phyloP scores from a whole-genome alignment of 2,888 invertebrate species.

The Cylloceria caligata region DNA sequence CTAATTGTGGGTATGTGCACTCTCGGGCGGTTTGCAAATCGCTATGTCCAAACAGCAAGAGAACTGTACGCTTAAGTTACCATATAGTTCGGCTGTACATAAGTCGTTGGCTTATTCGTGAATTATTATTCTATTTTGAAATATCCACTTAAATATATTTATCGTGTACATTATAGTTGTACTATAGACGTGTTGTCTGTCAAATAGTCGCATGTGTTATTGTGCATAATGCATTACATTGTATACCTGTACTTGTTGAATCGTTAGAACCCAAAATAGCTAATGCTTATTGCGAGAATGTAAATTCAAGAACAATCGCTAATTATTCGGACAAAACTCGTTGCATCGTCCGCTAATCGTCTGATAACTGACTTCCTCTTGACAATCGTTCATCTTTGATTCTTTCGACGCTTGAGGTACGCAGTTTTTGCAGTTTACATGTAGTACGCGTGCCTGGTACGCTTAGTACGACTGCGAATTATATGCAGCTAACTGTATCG shows the following conservation, averaged over 20 bases:
- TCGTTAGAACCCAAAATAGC: constrained; percentile 8
- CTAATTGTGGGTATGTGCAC: not conserved
- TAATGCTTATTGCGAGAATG: not conserved
- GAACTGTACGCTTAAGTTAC: constrained; percentile 8
- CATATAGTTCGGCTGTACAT: constrained; percentile 24
- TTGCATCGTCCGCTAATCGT: constrained; percentile 5
- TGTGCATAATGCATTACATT: constrained; percentile 21
- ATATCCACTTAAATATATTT: constrained; percentile 12
- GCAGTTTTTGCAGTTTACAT: not conserved
- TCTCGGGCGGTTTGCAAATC: constrained; percentile 15
- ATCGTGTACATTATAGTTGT: constrained; percentile 2
- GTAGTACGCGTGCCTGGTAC: not conserved
- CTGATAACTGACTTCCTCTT: constrained; percentile 3
- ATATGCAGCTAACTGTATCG: constrained; percentile 17
- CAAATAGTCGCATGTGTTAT: constrained; percentile 33
- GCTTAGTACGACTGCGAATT: not conserved
- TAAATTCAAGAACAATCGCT: not conserved
- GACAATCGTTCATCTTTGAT: not conserved
- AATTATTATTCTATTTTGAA: constrained; percentile 13
- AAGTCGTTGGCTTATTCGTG: constrained; percentile 50
- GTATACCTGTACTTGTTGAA: constrained; percentile 21
- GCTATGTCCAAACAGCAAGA: not conserved
- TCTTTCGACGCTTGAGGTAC: not conserved
- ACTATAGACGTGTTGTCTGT: constrained; percentile 33
- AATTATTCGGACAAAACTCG: not conserved